These are phyloP conservation scores for Toxotes chatareus DNA, from an alignment of 2,113 vertebrate species.

Conservation along the genomic window DNA sequence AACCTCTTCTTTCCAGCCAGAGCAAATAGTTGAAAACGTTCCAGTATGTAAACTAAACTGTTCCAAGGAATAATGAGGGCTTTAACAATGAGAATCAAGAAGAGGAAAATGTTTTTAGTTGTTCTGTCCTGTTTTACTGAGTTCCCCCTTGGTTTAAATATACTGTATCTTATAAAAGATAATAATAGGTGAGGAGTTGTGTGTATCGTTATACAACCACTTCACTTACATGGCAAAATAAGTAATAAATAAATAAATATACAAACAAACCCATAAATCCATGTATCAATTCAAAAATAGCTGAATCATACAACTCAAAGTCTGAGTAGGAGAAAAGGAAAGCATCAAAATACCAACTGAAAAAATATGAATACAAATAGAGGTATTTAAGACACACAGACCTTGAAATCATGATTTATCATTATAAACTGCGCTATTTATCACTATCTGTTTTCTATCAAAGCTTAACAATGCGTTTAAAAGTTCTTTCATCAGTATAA, in stretches of 20 bases:
- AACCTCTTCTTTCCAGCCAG: constrained; percentile 30
- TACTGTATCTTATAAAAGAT: not conserved
- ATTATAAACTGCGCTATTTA: constrained; percentile 46
- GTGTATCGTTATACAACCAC: constrained; percentile 3
- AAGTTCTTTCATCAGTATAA: constrained; percentile 64
- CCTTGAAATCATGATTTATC: constrained; percentile 48
- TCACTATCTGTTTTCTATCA: constrained; percentile 60
- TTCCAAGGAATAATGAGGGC: constrained; percentile 40
- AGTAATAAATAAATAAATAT: constrained; percentile 11
- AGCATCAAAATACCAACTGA: not conserved
- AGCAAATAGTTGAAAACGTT: constrained; percentile 44
- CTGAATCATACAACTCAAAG: constrained; percentile 23
- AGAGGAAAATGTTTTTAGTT: not conserved
- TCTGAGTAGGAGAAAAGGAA: not conserved
- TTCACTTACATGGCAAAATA: constrained; percentile 1
- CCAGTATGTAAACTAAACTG: constrained; percentile 35
- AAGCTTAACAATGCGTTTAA: constrained; percentile 52
- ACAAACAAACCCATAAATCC: no score
- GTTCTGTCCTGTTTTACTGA: not conserved
- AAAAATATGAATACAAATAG: constrained; percentile 4
- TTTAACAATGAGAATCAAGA: constrained; percentile 30
- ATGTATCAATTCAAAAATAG: constrained; percentile 2
- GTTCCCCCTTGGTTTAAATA: constrained; percentile 7
- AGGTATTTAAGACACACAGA: constrained; percentile 46
- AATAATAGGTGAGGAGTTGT: not conserved